Evolutionary conservation across 2,113 vertebrate species (phyloP), one percentile per base, ranked within the genome.

Genomic region (Dasyurus viverrinus): DNA sequence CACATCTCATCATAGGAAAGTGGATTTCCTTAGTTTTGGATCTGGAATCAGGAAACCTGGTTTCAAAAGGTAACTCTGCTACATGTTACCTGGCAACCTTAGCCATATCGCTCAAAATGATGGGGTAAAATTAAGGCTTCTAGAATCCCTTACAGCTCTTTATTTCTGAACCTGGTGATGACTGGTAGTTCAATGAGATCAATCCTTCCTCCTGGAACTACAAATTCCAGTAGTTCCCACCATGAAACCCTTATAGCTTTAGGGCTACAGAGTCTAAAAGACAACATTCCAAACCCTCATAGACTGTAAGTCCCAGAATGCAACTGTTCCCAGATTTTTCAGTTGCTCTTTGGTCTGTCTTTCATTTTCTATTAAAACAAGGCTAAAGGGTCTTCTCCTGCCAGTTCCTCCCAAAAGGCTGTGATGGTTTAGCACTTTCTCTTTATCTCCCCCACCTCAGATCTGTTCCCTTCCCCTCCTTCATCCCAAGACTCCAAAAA

Each of bases 251-350:
- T 90, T 54, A 76, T 42, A n/a, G 93, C 46, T 92, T 36, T 46
- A 53, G 42, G 52, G 47, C 8, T 36, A 22, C 19, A 42, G 89
- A 89, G 60, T 42, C 50, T 46, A 23, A 23, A 9, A 47, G 55
- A 47, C 2, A n/a, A n/a, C 3, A 1, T 0, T 12, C 68, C 89
- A 54, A 84, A n/a, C 36, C 30, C 36, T 47, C 7, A 0, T 0
- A 8, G 2, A 23, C 30, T 53, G 36, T 14, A 68, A 50, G 54
- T 68, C 42, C 90, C 91, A 12, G 8, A 0, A 24, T 0, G 1
- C 53, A 36, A 5, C 50, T 53, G 89, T 42, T 1, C 76, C 54
- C 24, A 0, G 52, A 22, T n/a, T 6, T 25, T 52, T n/a, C 0
- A 0, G 10, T 2, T 10, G 50, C 36, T 50, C 46, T 27, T 42